Conservation (phyloP, 1,140 invertebrate genomes). For the Eriosoma lanigerum region DNA sequence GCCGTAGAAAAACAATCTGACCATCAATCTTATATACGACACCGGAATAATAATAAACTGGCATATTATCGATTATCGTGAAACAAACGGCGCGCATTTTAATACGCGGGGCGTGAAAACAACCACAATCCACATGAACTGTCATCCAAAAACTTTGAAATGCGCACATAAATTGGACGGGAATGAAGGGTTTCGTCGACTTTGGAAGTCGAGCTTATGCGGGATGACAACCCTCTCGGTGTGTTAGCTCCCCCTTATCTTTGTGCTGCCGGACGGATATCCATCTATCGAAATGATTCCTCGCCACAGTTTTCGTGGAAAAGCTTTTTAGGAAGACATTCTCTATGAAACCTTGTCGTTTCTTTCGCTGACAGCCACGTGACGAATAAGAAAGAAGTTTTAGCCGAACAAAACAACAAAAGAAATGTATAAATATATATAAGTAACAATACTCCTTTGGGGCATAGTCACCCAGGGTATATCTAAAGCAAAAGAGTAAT, state of each 20-base stretch:
- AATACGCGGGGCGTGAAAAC: conserved; percentile 6
- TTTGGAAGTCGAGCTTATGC: conserved; percentile 40
- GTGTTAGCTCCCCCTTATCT: conserved; percentile 22
- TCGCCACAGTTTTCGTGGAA: background rate
- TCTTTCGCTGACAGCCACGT: conserved; percentile 20
- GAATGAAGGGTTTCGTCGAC: conserved; percentile 17
- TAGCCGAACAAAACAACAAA: conserved; percentile 23
- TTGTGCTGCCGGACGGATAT: conserved; percentile 27
- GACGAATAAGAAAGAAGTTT: conserved; percentile 43
- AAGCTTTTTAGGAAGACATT: conserved; percentile 43
- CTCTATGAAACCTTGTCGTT: conserved; percentile 13
- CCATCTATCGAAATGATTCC: conserved; percentile 26
- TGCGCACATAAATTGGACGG: conserved; percentile 12
- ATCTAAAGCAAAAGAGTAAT: background rate
- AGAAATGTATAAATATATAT: background rate
- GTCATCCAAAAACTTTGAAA: conserved; percentile 34
- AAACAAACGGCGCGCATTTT: conserved; percentile 15
- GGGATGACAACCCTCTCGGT: conserved; percentile 37
- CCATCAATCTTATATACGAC: background rate
- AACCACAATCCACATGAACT: conserved; percentile 1
- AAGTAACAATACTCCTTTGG: conserved; percentile 36
- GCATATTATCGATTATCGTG: conserved; percentile 4
- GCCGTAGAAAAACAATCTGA: background rate
- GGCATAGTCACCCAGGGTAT: conserved; percentile 12
- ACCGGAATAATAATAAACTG: conserved; percentile 4